These are phyloP conservation scores for Engystomops pustulosus DNA, from an alignment of 2,113 vertebrate genomes.

Conservation along the genomic window DNA sequence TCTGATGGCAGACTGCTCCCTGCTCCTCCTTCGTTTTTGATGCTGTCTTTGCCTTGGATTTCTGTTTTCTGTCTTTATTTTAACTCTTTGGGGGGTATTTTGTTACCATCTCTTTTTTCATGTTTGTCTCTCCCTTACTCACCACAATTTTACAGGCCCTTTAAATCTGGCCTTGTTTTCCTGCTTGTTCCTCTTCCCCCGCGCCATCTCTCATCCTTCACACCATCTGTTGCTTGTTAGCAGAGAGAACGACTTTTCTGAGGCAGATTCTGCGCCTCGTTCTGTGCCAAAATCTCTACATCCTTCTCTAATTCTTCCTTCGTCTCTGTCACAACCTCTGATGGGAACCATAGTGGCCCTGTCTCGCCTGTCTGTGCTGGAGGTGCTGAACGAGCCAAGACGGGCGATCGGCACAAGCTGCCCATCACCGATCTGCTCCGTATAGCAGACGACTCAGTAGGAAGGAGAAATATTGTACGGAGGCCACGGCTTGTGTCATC, in stretches of 20 bases:
- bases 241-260: conserved; percentile 42
- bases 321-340: conserved; percentile 3
- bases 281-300: conserved; percentile 34
- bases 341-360: conserved; percentile 31
- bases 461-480: no score
- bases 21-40: neutral
- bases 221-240: conserved; percentile 55
- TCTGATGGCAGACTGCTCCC: neutral
- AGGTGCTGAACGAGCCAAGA: conserved; percentile 11
- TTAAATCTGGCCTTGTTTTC: conserved; percentile 57
- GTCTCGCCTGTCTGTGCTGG: conserved; percentile 16
- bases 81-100: neutral
- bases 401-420: neutral
- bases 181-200: conserved; percentile 56
- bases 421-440: no score
- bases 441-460: no score
- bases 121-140: conserved; percentile 5
- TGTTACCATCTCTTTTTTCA: neutral
- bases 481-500: no score
- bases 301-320: conserved; percentile 18
- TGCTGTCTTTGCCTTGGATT: neutral
- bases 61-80: neutral
- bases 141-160: neutral
- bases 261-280: conserved; percentile 33
- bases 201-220: conserved; percentile 46